Percentiles rank a stretch among this genome's conserved stretches.
Evolutionary conservation across 2,113 vertebrate species (phyloP).

Genomic region (Malurus elegans): DNA sequence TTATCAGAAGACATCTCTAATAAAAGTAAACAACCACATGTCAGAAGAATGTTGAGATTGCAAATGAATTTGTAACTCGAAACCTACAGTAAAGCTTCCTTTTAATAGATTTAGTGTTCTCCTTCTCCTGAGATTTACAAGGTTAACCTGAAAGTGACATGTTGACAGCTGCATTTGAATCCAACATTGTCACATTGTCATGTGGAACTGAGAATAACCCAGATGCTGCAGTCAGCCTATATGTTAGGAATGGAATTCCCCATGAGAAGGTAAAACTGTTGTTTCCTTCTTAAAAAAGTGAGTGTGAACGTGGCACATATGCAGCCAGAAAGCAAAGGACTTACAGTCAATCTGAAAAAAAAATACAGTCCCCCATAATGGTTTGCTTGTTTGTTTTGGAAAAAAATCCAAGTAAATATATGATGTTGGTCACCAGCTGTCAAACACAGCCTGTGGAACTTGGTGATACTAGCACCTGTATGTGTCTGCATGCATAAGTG

Average conservation of each 20-base stretch:
- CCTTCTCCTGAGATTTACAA: background rate
- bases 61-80: background rate
- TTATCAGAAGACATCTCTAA: background rate
- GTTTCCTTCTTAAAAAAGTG: accelerated
- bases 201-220: background rate
- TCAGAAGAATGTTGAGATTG: background rate
- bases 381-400: background rate
- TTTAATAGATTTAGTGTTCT: background rate
- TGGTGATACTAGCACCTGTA: background rate
- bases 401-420: background rate
- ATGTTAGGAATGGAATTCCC: background rate
- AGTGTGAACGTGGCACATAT: accelerated
- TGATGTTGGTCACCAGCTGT: background rate
- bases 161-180: background rate
- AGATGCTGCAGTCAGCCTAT: background rate
- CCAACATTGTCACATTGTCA: background rate
- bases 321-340: background rate
- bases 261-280: background rate
- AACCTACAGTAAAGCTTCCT: background rate
- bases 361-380: background rate
- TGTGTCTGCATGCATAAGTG: background rate
- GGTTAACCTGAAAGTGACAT: background rate
- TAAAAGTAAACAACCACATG: background rate
- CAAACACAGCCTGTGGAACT: background rate
- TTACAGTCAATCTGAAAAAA: background rate